Percentiles rank a stretch among this genome's conserved stretches.
Evolutionary conservation across 2,113 vertebrate genomes (phyloP).

Genomic region (Oxyura jamaicensis): DNA sequence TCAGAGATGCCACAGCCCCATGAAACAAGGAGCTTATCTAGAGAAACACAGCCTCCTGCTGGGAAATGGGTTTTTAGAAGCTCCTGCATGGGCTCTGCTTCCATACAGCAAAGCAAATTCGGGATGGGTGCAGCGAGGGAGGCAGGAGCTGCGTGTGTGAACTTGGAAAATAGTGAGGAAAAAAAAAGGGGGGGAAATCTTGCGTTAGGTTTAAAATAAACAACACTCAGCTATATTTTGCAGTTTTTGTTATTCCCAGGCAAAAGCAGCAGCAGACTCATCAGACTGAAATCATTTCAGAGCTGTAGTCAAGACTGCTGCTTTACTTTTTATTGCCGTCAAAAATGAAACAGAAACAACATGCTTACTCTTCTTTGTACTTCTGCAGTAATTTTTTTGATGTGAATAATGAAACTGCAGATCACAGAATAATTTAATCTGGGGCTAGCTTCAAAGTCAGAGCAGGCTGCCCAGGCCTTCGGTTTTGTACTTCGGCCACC

Average conservation of each 20-base stretch:
- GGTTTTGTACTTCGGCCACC: background rate
- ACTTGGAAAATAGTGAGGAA: background rate
- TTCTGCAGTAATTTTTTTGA: accelerated
- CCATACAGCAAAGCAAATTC: background rate
- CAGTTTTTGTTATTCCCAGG: background rate
- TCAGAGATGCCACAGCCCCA: background rate
- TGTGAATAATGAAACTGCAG: background rate
- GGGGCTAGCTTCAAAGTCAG: background rate
- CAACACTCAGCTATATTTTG: background rate
- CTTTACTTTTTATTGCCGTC: background rate
- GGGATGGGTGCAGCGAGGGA: background rate
- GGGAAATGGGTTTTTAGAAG: no score
- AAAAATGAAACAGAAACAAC: background rate
- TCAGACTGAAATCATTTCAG: slow-evolving; percentile 11
- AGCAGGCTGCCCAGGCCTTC: background rate
- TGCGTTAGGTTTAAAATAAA: slow-evolving; percentile 4
- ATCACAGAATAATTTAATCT: background rate
- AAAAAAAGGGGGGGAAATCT: background rate
- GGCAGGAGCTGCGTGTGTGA: background rate
- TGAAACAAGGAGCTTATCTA: background rate
- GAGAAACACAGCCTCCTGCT: background rate
- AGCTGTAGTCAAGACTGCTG: background rate
- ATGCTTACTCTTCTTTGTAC: background rate
- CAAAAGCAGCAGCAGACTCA: background rate
- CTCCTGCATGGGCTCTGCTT: background rate